Evolutionary conservation across 2,888 invertebrate genomes (phyloP).

Genomic region (Scaeva pyrastri): DNA sequence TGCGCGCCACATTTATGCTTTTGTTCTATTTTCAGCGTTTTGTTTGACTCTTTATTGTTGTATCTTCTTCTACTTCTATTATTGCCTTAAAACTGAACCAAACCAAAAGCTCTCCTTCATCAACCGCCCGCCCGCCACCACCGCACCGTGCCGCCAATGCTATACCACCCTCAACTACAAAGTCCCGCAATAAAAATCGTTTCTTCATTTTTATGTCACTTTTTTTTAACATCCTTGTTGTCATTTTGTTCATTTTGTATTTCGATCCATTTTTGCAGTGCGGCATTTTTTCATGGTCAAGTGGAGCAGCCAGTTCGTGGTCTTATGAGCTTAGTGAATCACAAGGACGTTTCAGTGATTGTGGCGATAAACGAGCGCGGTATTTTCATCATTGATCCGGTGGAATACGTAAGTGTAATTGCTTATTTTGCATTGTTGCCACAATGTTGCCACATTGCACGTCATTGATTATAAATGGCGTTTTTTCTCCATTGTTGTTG

Average conservation of each 20-base stretch:
- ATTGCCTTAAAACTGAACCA: slow-evolving; percentile 9
- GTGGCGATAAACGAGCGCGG: slow-evolving; percentile 95
- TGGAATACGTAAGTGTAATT: slow-evolving; percentile 89
- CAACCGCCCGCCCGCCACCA: background rate
- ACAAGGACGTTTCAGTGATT: slow-evolving; percentile 94
- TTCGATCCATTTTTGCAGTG: slow-evolving; percentile 85
- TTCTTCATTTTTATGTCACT: slow-evolving; percentile 1
- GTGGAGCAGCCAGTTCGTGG: slow-evolving; percentile 96
- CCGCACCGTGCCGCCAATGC: too few relatives aligned
- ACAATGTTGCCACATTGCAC: background rate
- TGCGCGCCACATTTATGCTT: slow-evolving; percentile 54
- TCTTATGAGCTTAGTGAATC: slow-evolving; percentile 92
- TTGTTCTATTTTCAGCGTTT: slow-evolving; percentile 46
- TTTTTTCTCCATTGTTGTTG: background rate
- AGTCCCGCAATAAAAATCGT: slow-evolving; percentile 43
- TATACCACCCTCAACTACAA: background rate
- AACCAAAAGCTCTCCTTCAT: slow-evolving; percentile 3
- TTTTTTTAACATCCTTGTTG: background rate
- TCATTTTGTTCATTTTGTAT: slow-evolving; percentile 5
- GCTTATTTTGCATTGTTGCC: slow-evolving; percentile 30
- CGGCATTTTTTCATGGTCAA: slow-evolving; percentile 97
- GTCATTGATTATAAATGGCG: slow-evolving; percentile 13
- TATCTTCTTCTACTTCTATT: slow-evolving; percentile 26
- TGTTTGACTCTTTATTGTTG: slow-evolving; percentile 20
- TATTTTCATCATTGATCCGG: slow-evolving; percentile 93